These are phyloP conservation scores for Catharus ustulatus DNA, from an alignment of 2,797 vertebrate species.

Conservation along the genomic window DNA sequence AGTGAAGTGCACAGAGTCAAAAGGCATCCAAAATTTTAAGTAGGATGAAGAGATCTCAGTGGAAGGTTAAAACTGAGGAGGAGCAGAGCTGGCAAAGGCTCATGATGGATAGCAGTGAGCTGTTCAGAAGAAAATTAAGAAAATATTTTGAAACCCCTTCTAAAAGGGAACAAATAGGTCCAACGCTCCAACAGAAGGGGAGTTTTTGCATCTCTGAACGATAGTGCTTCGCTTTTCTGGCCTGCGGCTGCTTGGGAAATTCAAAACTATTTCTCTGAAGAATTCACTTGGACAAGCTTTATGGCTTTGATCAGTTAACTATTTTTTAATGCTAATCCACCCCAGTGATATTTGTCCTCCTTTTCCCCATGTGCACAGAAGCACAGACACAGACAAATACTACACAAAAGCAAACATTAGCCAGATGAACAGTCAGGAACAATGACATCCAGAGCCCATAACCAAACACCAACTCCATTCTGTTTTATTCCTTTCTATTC, in stretches of 20 bases:
- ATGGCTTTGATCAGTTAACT: conserved; percentile 70
- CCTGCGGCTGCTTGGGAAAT: conserved; percentile 58
- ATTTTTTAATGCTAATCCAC: conserved; percentile 71
- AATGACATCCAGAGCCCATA: conserved; percentile 29
- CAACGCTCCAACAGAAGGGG: conserved; percentile 24
- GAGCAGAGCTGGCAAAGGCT: background rate
- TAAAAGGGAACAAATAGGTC: conserved; percentile 56
- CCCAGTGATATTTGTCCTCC: conserved; percentile 60
- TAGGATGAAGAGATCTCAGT: background rate
- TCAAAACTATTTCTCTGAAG: conserved; percentile 68
- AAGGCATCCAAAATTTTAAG: background rate
- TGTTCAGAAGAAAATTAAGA: conserved; percentile 51
- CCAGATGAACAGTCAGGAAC: conserved; percentile 43
- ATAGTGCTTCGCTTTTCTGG: conserved; percentile 28
- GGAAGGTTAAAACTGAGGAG: background rate
- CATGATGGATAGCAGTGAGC: background rate
- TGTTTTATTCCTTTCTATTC: background rate
- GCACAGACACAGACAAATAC: conserved; percentile 48
- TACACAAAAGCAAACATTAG: conserved; percentile 54
- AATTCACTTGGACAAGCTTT: conserved; percentile 68
- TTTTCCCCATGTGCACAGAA: conserved; percentile 43
- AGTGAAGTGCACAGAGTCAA: background rate
- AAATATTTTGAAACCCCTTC: conserved; percentile 45
- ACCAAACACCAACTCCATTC: conserved; percentile 35
- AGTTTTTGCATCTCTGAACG: conserved; percentile 64